phyloP scores from a whole-genome alignment of 2,888 invertebrate species.

The Cryptophagus acutangulus region DNA sequence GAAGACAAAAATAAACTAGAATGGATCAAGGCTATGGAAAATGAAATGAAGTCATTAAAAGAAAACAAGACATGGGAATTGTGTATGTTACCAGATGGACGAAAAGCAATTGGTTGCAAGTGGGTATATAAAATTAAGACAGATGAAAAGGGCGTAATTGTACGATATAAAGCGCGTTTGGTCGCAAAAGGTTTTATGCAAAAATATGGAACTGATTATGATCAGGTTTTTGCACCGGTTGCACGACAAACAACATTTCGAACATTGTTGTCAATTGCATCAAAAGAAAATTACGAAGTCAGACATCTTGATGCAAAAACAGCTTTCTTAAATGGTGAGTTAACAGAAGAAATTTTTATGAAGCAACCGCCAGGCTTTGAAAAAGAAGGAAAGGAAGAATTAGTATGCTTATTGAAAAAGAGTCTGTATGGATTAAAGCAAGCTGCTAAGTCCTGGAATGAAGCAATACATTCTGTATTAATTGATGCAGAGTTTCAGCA shows the following conservation, averaged over 20 bases:
- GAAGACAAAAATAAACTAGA: background rate
- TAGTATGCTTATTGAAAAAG: background rate
- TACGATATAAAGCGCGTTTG: constrained; percentile 1
- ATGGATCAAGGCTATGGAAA: constrained; percentile 1
- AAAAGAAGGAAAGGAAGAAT: background rate
- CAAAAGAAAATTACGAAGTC: background rate
- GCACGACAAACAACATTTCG: background rate
- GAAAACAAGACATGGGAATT: background rate
- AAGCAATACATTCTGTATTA: constrained; percentile 21
- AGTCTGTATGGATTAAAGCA: constrained; percentile 17
- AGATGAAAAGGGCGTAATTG: background rate
- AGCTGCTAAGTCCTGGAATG: constrained; percentile 12
- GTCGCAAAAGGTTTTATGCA: background rate
- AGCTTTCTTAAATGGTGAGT: constrained; percentile 1
- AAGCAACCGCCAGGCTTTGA: background rate
- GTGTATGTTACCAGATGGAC: background rate
- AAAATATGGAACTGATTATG: constrained; percentile 2
- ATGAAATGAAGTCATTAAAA: background rate
- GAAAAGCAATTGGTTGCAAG: constrained; percentile 1
- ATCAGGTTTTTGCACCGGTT: background rate
- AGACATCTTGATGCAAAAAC: background rate
- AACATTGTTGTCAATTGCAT: constrained; percentile 1
- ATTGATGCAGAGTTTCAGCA: constrained; percentile 18
- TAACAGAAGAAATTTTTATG: background rate
- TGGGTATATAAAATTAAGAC: constrained; percentile 2